Base-by-base conservation (phyloP, 92 coral and sea anemone species). In the Porites lobata region DNA sequence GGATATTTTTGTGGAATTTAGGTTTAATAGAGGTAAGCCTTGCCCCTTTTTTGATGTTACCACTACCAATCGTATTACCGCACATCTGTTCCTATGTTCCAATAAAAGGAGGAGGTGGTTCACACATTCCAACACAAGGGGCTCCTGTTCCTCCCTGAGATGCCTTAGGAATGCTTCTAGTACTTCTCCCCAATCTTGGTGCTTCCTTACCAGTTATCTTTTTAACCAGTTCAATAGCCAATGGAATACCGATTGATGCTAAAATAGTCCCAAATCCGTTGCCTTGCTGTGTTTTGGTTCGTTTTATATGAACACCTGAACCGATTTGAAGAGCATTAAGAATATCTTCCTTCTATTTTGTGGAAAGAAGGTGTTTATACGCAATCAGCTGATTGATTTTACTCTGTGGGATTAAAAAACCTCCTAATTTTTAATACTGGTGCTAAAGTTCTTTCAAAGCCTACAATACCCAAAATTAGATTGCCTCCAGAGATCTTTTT, bases 341-440 rank as follows among this genome's bases (percentile, higher is more conserved):
- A 24, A 77, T 77, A 61, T 77, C 51, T 70, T 59, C 2, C 9
- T 83, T 71, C 15, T 68, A 79, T 71, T 83, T 83, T 50, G 43
- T 70, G 13, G 50, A 43, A 2, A 83, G 67, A 15, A 68, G 32
- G 47, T 82, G 17, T 4, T 82, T 82, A 38, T 67, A 71, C 43
- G 47, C 77, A 79, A 81, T 63, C 17, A 76, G 14, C 81, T 76
- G 51, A 65, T 76, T 65, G 64, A 53, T 62, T 65, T 76, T 76
- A 19, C 19, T 22, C 50, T 76, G 65, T 1, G 63, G 81, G 15
- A 53, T 53, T 7, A 53, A 10, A 53, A 53, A 53, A 54, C 66
- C 69, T 6, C 69, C 69, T 17, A 19, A 1, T 19, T 4, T 0
- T 1, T n/a, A n/a, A n/a, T n/a, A n/a, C n/a, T n/a, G n/a, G n/a